Evolutionary conservation across 1,140 invertebrate genomes (phyloP), one percentile per base, ranked within the genome.

Genomic region (Condylostylus longicornis): DNA sequence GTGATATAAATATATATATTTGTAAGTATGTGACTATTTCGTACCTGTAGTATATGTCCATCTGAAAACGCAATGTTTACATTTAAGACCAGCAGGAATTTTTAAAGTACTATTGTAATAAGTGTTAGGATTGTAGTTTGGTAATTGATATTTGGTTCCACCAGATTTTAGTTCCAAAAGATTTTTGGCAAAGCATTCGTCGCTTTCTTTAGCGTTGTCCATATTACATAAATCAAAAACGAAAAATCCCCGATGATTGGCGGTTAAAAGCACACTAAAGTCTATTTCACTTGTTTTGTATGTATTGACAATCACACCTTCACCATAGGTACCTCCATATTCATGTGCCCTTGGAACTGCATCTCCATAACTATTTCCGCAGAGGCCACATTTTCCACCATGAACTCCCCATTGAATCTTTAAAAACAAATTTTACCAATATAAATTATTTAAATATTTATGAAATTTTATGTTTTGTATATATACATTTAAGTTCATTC

Each of bases 311-410:
- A 77, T 67, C 3, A 64, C 58, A 4, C 73, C 72, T 1, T 45
- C 50, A 29, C 74, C 74, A 45, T 68, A 77, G n/a, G 38, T 50
- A 18, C 75, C 75, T 8, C 70, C 71, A 33, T 72, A 58, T 52
- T 79, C 75, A 43, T 76, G 70, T 2, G 53, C 48, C 40, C 75
- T 61, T 4, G 75, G 74, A 30, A 51, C 51, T 1, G 55, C 48
- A 12, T 57, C 40, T 7, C 50, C 47, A 45, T 65, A 72, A 38
- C 58, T 50, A 46, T 75, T 71, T 7, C 72, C 72, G 42, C 71
- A 74, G n/a, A 67, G 46, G 0, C 72, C 72, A 43, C 72, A 74
- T 38, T 63, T 57, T 13, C 65, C 66, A 38, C 49, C 53, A 50
- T 74, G 67, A 38, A 51, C 17, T 14, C 50, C 29, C 59, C 58